Evolutionary conservation across 2,113 vertebrate genomes (phyloP).

Genomic region (Paratilapia polleni): DNA sequence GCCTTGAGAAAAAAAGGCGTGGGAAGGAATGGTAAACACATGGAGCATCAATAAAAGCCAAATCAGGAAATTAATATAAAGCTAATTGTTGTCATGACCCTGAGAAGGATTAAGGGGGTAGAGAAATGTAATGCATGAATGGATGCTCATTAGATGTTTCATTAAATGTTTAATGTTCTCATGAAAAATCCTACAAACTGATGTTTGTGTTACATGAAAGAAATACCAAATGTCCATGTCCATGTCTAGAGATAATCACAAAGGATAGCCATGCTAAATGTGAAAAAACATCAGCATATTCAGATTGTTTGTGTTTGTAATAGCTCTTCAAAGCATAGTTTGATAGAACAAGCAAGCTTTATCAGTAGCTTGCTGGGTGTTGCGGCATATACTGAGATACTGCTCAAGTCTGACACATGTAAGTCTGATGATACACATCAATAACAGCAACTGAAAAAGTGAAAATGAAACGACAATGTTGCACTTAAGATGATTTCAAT

Average conservation of each 20-base stretch:
- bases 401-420: background rate
- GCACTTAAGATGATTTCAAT: background rate
- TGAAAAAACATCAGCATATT: background rate
- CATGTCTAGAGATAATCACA: background rate
- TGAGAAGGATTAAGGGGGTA: constrained; percentile 1
- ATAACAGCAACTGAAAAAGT: background rate
- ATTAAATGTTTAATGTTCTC: background rate
- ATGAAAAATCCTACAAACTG: background rate
- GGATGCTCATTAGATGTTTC: background rate
- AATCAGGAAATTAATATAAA: constrained; percentile 2
- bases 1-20: constrained; percentile 9
- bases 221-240: background rate
- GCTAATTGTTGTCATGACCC: constrained; percentile 36
- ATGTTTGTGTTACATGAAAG: background rate
- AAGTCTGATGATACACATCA: background rate
- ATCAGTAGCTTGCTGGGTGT: background rate
- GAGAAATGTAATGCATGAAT: background rate
- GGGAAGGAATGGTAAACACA: constrained; percentile 1
- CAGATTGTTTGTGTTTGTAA: background rate
- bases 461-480: background rate
- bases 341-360: background rate
- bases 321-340: background rate
- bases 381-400: background rate
- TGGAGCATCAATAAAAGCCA: constrained; percentile 6
- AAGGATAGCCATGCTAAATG: background rate